Evolutionary conservation across 2,113 vertebrate genomes (phyloP), one percentile per base, ranked within the genome.

Genomic region (Hippocampus zosterae): DNA sequence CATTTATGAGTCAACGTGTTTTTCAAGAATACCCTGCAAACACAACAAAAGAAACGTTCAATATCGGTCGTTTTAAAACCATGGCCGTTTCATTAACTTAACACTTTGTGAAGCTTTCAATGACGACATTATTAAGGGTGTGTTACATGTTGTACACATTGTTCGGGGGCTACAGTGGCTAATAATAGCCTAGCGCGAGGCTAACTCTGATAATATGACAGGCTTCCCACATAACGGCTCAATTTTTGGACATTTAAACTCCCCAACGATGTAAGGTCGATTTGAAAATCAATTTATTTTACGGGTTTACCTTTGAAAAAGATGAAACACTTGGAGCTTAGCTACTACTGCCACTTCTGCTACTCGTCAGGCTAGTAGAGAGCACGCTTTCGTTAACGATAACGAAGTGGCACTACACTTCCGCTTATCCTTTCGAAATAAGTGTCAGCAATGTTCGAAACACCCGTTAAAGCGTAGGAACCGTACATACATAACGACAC

Each of bases 301-400:
- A 18, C 23, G 3, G n/a, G 42, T n/a, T 79, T 81, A 88, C 88
- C 88, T 77, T 72, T 60, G 12, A 21, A 68, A 21, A 4, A 40
- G 61, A 57, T 68, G 50, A 41, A 9, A 62, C 70, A 75, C 4
- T 60, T 60, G 15, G 27, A 6, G 72, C 1, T 73, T n/a, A 69
- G 60, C 57, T 59, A 8, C 7, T 65, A 40, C 66, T 16, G 69
- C 10, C 13, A 23, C 27, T 55, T 9, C 16, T 60, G 12, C 25
- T 60, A 21, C 66, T 56, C 70, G 55, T 53, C 69, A 71, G 46
- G 25, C 16, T 60, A 64, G 37, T 46, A 11, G 57, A 60, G 18
- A 18, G 64, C 37, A 70, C 29, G 55, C 37, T 64, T 57, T 74
- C 50, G 15, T 25, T 64, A 25, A 42, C 21, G 19, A 23, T 15